Percentiles rank a stretch among this genome's conserved stretches.
Conservation (phyloP, 2,113 vertebrate genomes). For the Athene cunicularia region DNA sequence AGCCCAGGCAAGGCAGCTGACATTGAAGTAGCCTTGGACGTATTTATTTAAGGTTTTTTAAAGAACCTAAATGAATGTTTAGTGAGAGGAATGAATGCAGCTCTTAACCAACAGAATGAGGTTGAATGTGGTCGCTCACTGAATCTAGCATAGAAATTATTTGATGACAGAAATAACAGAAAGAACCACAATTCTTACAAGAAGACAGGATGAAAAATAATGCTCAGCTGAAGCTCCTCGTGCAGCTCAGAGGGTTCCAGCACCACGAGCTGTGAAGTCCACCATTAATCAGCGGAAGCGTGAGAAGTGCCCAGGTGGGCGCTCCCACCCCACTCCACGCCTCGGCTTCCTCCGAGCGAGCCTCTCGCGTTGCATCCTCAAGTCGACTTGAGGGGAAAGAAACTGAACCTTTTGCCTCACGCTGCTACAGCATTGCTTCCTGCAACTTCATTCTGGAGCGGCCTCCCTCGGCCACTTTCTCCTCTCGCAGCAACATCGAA, state of each 20-base stretch:
- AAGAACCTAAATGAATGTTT: not conserved
- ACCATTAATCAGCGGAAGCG: not conserved
- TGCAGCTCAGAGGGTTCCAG: not conserved
- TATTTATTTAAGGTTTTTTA: not conserved
- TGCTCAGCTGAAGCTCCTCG: not conserved
- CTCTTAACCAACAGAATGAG: not conserved
- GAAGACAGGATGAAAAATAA: not conserved
- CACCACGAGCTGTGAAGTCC: not conserved
- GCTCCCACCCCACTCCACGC: not conserved
- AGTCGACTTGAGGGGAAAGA: not conserved
- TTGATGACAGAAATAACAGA: not conserved
- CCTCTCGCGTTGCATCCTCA: accelerated
- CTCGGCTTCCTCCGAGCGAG: not conserved
- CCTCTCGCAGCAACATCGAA: not conserved
- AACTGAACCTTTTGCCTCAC: not conserved
- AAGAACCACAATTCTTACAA: not conserved
- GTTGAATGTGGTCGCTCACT: accelerated
- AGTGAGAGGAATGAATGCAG: accelerated
- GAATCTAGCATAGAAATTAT: not conserved
- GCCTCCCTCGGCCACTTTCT: not conserved
- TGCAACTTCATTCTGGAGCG: not conserved
- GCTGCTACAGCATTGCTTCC: not conserved
- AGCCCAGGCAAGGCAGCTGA: not conserved
- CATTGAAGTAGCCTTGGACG: not conserved
- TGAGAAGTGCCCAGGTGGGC: too few species aligned